These are phyloP conservation scores for Himalopsyche anomala DNA, from an alignment of 2,888 invertebrate species.

Conservation along the genomic window DNA sequence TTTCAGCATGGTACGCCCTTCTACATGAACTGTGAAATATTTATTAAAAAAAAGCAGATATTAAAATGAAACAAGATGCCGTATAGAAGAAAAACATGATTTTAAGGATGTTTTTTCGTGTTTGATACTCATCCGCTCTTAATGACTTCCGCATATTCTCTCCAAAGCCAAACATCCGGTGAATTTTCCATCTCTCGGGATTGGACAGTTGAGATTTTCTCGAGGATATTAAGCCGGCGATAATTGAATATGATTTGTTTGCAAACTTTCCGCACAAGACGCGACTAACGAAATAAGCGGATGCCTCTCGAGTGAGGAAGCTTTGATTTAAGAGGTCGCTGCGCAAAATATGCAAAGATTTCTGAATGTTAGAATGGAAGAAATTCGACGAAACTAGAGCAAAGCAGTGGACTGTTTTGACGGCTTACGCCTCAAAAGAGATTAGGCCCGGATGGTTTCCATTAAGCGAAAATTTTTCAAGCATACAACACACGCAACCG, in stretches of 20 bases:
- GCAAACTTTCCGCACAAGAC: constrained; percentile 16
- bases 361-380: background rate
- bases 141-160: background rate
- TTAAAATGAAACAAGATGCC: too few relatives aligned
- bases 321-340: constrained; percentile 50
- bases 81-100: too few relatives aligned
- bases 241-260: constrained; percentile 52
- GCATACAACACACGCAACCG: background rate
- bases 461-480: background rate
- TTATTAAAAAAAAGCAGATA: too few relatives aligned
- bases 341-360: constrained; percentile 46
- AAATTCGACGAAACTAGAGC: background rate
- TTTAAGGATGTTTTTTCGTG: too few relatives aligned
- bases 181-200: constrained; percentile 15
- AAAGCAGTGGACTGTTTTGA: constrained; percentile 24
- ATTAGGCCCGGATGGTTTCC: background rate
- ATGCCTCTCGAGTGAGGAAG: constrained; percentile 28
- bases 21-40: too few relatives aligned
- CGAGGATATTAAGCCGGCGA: background rate
- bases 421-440: constrained; percentile 10
- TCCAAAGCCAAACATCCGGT: background rate
- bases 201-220: constrained; percentile 18
- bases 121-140: background rate
- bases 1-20: too few relatives aligned
- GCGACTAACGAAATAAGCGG: constrained; percentile 15